These are phyloP conservation scores for Helicolenus hilgendorfi DNA, from an alignment of 2,797 vertebrate species.

Conservation along the genomic window DNA sequence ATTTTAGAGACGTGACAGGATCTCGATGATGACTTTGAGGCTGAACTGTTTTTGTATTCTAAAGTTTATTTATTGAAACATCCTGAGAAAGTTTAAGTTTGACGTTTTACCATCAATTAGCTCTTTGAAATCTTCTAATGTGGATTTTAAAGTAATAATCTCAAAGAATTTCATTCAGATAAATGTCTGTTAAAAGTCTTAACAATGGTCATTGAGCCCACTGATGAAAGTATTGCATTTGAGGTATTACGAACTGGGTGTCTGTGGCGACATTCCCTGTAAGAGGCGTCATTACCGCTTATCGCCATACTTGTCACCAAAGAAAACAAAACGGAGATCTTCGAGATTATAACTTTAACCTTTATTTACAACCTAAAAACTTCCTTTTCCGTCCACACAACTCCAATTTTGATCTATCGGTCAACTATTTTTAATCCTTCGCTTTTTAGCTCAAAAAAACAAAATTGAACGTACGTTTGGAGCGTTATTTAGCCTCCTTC, in stretches of 20 bases:
- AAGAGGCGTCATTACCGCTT: no score
- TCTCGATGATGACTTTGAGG: neutral
- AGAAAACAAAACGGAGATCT: no score
- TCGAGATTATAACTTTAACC: neutral
- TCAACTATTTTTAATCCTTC: neutral
- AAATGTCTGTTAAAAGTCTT: no score
- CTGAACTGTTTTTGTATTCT: neutral
- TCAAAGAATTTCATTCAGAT: no score
- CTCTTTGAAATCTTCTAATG: neutral
- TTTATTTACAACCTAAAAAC: neutral
- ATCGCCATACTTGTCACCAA: no score
- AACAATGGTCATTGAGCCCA: no score
- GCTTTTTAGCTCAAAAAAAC: neutral
- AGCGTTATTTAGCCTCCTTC: no score
- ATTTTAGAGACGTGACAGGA: neutral
- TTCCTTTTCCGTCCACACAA: neutral
- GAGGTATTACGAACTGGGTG: no score
- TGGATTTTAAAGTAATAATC: neutral
- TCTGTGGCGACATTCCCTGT: no score
- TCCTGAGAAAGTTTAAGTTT: neutral
- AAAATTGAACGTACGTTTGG: no score
- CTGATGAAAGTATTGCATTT: no score
- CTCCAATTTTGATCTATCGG: neutral
- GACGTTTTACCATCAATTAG: neutral
- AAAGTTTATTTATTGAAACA: neutral